Conservation (phyloP, 2,888 invertebrate species). For the Frankliniella intonsa region DNA sequence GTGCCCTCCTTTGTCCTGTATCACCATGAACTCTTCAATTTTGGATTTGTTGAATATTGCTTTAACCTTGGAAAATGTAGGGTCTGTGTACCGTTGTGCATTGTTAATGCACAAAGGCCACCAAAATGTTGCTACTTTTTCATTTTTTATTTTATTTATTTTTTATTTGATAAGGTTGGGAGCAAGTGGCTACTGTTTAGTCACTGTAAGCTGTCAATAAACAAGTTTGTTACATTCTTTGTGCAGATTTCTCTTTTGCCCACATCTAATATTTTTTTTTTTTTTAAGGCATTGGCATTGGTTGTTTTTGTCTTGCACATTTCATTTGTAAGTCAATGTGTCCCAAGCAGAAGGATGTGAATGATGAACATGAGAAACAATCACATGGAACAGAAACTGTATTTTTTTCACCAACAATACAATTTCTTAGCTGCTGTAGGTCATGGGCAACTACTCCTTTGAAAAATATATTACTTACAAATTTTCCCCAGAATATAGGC, state of each 20-base stretch:
- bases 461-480: constrained; percentile 27
- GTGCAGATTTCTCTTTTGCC: background rate
- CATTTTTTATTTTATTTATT: constrained; percentile 27
- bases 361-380: no score
- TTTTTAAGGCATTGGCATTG: no score
- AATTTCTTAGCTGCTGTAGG: background rate
- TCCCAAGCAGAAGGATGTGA: no score
- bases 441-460: background rate
- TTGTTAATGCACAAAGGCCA: background rate
- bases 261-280: background rate
- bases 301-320: no score
- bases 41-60: constrained; percentile 5
- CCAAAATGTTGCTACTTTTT: constrained; percentile 23
- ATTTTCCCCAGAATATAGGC: constrained; percentile 1
- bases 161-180: constrained; percentile 23
- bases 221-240: constrained; percentile 23
- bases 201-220: constrained; percentile 23
- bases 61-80: constrained; percentile 2
- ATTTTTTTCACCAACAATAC: background rate
- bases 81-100: constrained; percentile 2
- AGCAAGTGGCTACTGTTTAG: background rate
- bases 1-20: constrained; percentile 6
- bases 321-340: no score
- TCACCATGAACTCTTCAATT: background rate
- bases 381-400: constrained; percentile 8